Percentiles rank a stretch among this genome's conserved stretches.
phyloP scores from a whole-genome alignment of 2,797 vertebrate genomes.

The Synaphobranchus kaupii region DNA sequence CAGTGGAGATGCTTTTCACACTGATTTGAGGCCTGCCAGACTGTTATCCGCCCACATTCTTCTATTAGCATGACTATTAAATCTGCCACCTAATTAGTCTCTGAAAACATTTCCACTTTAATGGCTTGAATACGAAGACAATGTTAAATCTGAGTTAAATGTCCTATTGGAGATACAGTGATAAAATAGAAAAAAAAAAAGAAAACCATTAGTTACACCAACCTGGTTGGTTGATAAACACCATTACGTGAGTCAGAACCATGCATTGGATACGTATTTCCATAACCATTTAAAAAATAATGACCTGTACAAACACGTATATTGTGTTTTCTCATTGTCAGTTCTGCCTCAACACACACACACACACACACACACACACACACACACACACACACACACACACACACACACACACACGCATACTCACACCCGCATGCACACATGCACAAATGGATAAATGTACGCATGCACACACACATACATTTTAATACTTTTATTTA shows the following conservation, averaged over 20 bases:
- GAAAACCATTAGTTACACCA: neutral
- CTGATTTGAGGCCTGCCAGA: neutral
- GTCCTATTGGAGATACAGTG: neutral
- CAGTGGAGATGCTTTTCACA: neutral
- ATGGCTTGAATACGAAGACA: neutral
- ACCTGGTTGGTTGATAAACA: neutral
- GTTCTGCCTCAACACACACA: neutral
- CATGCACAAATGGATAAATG: neutral
- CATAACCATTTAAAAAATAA: neutral
- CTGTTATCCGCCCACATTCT: neutral
- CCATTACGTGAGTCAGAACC: neutral
- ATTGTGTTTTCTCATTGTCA: neutral
- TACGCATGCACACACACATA: neutral
- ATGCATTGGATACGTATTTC: neutral
- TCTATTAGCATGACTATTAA: neutral
- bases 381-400: neutral
- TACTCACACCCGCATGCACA: neutral
- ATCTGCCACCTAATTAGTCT: neutral
- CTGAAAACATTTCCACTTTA: neutral
- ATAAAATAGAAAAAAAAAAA: neutral
- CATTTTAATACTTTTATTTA: neutral
- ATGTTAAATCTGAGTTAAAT: neutral
- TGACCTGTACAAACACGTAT: neutral
- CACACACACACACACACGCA: neutral
- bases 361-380: neutral